Evolutionary conservation across 2,113 vertebrate species (phyloP).

Genomic region (Sterrhoptilus dennistouni): DNA sequence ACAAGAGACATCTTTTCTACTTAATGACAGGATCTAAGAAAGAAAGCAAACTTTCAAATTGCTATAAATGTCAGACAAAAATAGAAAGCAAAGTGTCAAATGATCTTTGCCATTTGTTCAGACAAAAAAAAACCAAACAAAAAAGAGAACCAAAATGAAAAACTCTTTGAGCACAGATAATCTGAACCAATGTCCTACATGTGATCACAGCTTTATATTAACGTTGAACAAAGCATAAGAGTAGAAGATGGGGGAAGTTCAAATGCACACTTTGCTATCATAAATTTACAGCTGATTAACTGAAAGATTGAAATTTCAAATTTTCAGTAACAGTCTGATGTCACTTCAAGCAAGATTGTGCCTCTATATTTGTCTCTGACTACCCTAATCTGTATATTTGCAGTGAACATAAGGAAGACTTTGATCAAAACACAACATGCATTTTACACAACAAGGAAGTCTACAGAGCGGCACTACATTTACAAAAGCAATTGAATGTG

Average conservation of each 20-base stretch:
- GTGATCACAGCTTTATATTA: neutral
- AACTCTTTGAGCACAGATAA: neutral
- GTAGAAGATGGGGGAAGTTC: neutral
- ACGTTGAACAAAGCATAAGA: neutral
- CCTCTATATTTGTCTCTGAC: constrained; percentile 33
- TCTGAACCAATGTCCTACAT: neutral
- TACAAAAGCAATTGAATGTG: constrained; percentile 68
- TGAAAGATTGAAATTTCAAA: neutral
- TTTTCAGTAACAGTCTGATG: constrained; percentile 31
- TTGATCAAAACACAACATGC: constrained; percentile 69
- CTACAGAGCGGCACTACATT: constrained; percentile 58
- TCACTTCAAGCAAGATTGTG: constrained; percentile 12
- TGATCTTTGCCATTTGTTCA: constrained; percentile 2
- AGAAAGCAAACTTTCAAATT: constrained; percentile 16
- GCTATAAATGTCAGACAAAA: neutral
- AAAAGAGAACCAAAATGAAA: neutral
- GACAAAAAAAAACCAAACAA: neutral
- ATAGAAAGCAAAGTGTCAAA: constrained; percentile 1
- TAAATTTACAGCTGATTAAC: neutral
- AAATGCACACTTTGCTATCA: neutral
- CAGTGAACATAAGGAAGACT: constrained; percentile 59
- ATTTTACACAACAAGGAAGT: constrained; percentile 66
- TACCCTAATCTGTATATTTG: constrained; percentile 49
- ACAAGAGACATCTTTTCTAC: neutral
- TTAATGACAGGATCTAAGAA: neutral